These are phyloP conservation scores for Plagodis pulveraria DNA, from an alignment of 2,888 invertebrate species.

Conservation along the genomic window DNA sequence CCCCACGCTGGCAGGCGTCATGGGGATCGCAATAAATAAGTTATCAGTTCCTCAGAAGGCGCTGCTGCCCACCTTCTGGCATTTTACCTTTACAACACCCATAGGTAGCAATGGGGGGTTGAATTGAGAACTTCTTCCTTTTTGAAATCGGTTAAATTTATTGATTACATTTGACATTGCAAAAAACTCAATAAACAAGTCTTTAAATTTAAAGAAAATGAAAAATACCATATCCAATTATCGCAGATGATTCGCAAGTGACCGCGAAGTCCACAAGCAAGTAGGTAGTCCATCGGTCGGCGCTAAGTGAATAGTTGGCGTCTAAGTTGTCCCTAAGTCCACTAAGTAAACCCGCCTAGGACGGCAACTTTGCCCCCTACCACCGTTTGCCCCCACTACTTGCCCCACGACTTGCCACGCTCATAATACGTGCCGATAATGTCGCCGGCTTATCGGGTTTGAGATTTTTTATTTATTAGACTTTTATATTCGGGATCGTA, in stretches of 20 bases:
- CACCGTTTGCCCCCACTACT: conserved; percentile 21
- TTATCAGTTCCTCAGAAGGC: too few species aligned
- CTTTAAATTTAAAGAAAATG: neutral
- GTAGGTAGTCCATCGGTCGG: conserved; percentile 48
- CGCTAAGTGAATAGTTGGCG: conserved; percentile 59
- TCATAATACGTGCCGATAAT: conserved; percentile 46
- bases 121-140: too few species aligned
- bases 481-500: conserved; percentile 27
- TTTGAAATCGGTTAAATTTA: too few species aligned
- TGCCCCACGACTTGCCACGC: conserved; percentile 20
- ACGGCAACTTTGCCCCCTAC: conserved; percentile 23
- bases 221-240: neutral
- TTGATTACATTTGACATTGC: too few species aligned
- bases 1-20: too few species aligned
- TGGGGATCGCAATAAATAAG: too few species aligned
- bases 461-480: conserved; percentile 34
- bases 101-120: too few species aligned
- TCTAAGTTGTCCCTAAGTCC: conserved; percentile 51
- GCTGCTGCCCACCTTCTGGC: too few species aligned
- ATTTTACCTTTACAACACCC: too few species aligned
- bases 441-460: conserved; percentile 30
- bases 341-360: conserved; percentile 51
- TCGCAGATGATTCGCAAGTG: neutral
- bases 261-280: conserved; percentile 36
- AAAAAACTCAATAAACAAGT: too few species aligned